Conservation (phyloP, 2,113 vertebrate genomes). For the Phalacrocorax pelagicus region DNA sequence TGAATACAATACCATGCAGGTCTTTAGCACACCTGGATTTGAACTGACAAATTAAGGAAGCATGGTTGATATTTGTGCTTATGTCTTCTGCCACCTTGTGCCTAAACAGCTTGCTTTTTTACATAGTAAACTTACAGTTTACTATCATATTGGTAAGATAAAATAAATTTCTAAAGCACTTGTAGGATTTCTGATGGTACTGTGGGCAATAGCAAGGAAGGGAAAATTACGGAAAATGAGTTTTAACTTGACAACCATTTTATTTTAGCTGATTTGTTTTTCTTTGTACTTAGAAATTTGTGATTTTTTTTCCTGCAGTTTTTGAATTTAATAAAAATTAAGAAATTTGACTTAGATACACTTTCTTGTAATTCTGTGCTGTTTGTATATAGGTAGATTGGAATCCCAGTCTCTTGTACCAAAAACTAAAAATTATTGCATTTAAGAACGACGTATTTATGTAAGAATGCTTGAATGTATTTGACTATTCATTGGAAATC, state of each 20-base stretch:
- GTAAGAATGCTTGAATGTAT: constrained; percentile 26
- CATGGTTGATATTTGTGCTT: constrained; percentile 55
- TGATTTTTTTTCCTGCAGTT: constrained; percentile 47
- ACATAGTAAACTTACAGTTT: constrained; percentile 31
- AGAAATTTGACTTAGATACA: constrained; percentile 53
- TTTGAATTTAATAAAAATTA: constrained; percentile 66
- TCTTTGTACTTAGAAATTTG: constrained; percentile 65
- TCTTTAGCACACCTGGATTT: not conserved
- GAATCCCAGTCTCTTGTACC: constrained; percentile 20
- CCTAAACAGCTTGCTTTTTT: constrained; percentile 43
- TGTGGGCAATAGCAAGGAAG: constrained; percentile 23
- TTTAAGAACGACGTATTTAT: not conserved
- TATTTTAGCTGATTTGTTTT: constrained; percentile 55
- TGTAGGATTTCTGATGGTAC: constrained; percentile 13
- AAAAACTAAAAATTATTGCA: constrained; percentile 1
- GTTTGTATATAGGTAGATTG: constrained; percentile 49
- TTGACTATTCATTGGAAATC: not conserved
- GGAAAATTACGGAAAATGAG: not conserved
- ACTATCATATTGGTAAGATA: not conserved
- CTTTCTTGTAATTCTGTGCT: constrained; percentile 50
- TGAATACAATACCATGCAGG: not conserved
- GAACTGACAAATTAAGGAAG: constrained; percentile 16
- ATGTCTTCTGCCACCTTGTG: constrained; percentile 62
- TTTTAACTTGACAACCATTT: constrained; percentile 58
- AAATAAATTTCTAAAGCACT: constrained; percentile 27